These are phyloP conservation scores for Crossaster papposus DNA, from an alignment of 53 echinoderm and acorn worm species.

Conservation along the genomic window DNA sequence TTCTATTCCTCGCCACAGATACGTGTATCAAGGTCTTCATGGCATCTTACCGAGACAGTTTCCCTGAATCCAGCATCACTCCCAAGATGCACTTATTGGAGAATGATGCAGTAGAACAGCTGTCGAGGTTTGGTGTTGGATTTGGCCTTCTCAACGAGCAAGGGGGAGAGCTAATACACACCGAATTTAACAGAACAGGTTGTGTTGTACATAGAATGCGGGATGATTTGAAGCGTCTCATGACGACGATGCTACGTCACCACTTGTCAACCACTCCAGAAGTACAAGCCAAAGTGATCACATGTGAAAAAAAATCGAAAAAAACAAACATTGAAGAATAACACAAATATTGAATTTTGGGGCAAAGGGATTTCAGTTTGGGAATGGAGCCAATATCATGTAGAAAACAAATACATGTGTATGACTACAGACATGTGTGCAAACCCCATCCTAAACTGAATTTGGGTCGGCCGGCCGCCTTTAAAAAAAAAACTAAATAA, in stretches of 20 bases:
- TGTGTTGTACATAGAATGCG: slow-evolving; percentile 34
- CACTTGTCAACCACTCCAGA: slow-evolving; percentile 30
- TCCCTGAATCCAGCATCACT: slow-evolving; percentile 42
- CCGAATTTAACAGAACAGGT: slow-evolving; percentile 45
- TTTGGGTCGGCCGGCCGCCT: too few relatives aligned
- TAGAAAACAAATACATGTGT: too few relatives aligned
- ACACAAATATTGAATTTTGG: not conserved
- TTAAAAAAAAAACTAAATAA: too few relatives aligned
- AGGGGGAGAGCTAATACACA: slow-evolving; percentile 59
- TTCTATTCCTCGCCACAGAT: slow-evolving; percentile 6
- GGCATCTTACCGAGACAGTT: slow-evolving; percentile 10
- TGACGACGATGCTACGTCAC: slow-evolving; percentile 21
- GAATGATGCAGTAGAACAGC: slow-evolving; percentile 23
- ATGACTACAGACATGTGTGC: too few relatives aligned
- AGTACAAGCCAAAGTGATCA: slow-evolving; percentile 13
- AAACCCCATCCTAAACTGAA: too few relatives aligned
- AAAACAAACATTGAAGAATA: not conserved
- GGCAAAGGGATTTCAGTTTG: not conserved
- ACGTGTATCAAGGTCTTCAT: slow-evolving; percentile 32
- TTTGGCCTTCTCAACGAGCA: slow-evolving; percentile 56
- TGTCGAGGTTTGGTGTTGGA: slow-evolving; percentile 27
- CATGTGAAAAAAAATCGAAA: not conserved
- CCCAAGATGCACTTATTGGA: slow-evolving; percentile 60
- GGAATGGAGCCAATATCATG: too few relatives aligned
- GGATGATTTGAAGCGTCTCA: slow-evolving; percentile 28